phyloP scores from a whole-genome alignment of 2,113 vertebrate genomes.

The Phycodurus eques region DNA sequence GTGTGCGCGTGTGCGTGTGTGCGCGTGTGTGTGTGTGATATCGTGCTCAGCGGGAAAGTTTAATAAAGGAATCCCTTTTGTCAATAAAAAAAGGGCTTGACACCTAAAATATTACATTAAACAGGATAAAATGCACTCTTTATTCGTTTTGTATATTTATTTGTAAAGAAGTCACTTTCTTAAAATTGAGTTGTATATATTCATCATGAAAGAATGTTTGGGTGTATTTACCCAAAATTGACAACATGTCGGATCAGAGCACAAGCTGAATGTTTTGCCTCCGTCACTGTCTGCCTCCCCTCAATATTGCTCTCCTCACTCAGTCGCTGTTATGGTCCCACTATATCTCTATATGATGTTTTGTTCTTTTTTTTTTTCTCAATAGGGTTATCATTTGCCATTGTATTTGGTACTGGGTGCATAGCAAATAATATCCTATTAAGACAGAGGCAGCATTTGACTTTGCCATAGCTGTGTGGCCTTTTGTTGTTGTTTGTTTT shows the following conservation, averaged over 20 bases:
- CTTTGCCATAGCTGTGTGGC: constrained; percentile 30
- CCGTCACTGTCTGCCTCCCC: neutral
- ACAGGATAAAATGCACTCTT: neutral
- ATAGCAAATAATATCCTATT: constrained; percentile 10
- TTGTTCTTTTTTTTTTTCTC: neutral
- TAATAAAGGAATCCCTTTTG: neutral
- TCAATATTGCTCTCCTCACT: neutral
- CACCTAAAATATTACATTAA: neutral
- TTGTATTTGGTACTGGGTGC: neutral
- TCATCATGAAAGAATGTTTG: neutral
- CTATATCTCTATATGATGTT: neutral
- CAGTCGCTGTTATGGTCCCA: neutral
- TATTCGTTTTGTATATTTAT: too few species aligned
- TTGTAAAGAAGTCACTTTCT: too few species aligned
- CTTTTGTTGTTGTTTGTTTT: constrained; percentile 23
- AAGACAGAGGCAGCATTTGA: constrained; percentile 25
- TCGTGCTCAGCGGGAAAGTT: too few species aligned
- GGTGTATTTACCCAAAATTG: neutral
- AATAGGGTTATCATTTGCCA: constrained; percentile 3
- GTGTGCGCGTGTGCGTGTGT: neutral
- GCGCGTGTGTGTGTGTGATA: neutral
- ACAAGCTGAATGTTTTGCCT: constrained; percentile 5
- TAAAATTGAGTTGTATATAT: neutral
- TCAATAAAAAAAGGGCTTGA: neutral
- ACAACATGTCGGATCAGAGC: neutral